phyloP scores from a whole-genome alignment of 2,888 invertebrate species.

The Xylophagus ater region DNA sequence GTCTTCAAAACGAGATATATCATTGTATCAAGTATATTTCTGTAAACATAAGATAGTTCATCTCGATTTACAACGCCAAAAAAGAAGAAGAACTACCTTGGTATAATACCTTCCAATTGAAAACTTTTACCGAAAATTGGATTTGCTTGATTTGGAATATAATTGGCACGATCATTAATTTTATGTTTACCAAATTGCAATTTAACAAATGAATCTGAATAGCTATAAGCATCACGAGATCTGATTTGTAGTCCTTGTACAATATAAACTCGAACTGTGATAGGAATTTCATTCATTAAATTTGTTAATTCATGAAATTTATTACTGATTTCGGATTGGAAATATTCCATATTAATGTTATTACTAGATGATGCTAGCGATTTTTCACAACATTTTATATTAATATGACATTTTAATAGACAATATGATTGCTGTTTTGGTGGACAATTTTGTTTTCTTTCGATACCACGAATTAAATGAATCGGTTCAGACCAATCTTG shows the following conservation, averaged over 20 bases:
- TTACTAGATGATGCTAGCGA: not conserved
- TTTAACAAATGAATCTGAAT: constrained; percentile 68
- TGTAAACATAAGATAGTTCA: not conserved
- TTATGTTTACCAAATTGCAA: constrained; percentile 54
- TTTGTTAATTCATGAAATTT: constrained; percentile 20
- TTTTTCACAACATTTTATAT: constrained; percentile 5
- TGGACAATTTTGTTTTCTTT: constrained; percentile 28
- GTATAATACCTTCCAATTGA: constrained; percentile 31
- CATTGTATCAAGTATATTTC: not conserved
- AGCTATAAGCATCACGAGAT: constrained; percentile 56
- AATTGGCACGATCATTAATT: constrained; percentile 56
- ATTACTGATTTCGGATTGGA: constrained; percentile 4
- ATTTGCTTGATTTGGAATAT: constrained; percentile 60
- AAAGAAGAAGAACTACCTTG: constrained; percentile 23
- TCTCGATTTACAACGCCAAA: constrained; percentile 44
- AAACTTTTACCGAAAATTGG: constrained; percentile 71
- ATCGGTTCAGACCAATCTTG: constrained; percentile 54
- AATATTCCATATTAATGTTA: constrained; percentile 1
- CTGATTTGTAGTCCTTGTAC: constrained; percentile 59
- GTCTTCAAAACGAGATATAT: too few species aligned
- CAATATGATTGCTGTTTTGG: constrained; percentile 40
- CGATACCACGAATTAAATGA: constrained; percentile 45
- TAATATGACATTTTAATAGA: constrained; percentile 25
- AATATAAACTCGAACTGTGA: constrained; percentile 60
- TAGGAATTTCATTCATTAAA: constrained; percentile 20